Percentiles rank a stretch among this genome's conserved stretches.
Conservation (phyloP, 2,113 vertebrate species). For the Epinephelus fuscoguttatus region DNA sequence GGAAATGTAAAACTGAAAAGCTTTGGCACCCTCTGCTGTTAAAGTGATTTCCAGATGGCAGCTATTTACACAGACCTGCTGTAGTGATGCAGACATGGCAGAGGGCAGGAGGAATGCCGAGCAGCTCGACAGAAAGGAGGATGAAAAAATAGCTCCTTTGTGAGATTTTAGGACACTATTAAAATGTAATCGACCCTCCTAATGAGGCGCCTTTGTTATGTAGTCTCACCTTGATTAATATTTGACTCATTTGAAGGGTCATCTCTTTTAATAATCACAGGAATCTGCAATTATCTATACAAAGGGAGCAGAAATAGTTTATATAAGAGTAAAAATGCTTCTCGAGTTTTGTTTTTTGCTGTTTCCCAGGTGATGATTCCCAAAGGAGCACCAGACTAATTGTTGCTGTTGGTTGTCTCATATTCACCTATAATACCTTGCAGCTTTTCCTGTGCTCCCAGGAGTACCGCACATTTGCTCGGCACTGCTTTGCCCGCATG, state of each 20-base stretch:
- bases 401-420: constrained; percentile 62
- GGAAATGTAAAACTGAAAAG: constrained; percentile 80
- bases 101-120: constrained; percentile 50
- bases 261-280: constrained; percentile 23
- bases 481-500: constrained; percentile 59
- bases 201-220: constrained; percentile 14
- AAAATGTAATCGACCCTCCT: constrained; percentile 28
- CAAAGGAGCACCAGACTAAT: constrained; percentile 62
- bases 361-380: constrained; percentile 57
- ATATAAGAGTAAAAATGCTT: constrained; percentile 18
- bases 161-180: constrained; percentile 28
- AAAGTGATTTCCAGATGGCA: constrained; percentile 75
- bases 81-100: constrained; percentile 52
- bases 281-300: not conserved
- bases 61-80: constrained; percentile 64
- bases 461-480: constrained; percentile 63
- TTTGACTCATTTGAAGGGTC: constrained; percentile 19
- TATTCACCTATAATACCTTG: constrained; percentile 61
- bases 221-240: constrained; percentile 10
- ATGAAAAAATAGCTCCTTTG: constrained; percentile 28
- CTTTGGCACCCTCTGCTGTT: constrained; percentile 91
- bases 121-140: constrained; percentile 34
- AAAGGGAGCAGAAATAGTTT: constrained; percentile 11
- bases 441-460: constrained; percentile 70
- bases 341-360: constrained; percentile 23